A percentile compares a stretch with the other conserved stretches of the same genome.
Conservation (phyloP, 2,113 vertebrate genomes). For the Sorex fumeus region DNA sequence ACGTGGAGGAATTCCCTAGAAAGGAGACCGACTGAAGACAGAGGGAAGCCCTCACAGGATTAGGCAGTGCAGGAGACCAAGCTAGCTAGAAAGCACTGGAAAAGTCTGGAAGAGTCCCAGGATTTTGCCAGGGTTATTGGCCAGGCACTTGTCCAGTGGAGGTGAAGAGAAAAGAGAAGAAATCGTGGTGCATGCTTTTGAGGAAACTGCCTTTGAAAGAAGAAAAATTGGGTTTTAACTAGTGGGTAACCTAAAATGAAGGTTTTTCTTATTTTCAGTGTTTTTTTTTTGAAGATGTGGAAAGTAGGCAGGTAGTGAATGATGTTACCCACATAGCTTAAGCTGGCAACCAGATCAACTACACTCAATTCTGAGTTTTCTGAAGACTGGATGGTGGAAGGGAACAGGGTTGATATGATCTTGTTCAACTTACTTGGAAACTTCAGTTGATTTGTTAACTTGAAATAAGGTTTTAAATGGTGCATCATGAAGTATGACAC, state of each 20-base stretch:
- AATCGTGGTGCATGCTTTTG: neutral
- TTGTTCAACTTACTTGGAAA: neutral
- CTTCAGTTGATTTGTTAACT: neutral
- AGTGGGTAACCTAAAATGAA: neutral
- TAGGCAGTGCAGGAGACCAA: neutral
- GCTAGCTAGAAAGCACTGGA: neutral
- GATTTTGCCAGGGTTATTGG: neutral
- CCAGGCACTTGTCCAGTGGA: neutral
- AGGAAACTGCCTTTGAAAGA: constrained; percentile 22
- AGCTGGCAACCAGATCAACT: neutral
- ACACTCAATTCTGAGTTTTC: neutral
- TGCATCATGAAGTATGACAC: neutral
- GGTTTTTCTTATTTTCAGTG: neutral
- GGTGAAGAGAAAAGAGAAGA: neutral
- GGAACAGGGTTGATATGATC: neutral
- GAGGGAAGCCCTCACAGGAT: neutral
- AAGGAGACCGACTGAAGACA: neutral
- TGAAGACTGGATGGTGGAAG: neutral
- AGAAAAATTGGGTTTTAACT: constrained; percentile 20
- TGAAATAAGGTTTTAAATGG: constrained; percentile 16
- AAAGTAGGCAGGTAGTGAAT: constrained; percentile 1
- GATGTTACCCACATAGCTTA: constrained; percentile 2
- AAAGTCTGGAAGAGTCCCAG: neutral
- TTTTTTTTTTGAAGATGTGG: neutral
- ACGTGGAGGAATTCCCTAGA: neutral